Percentiles rank a stretch among this genome's conserved stretches.
phyloP scores from a whole-genome alignment of 2,113 vertebrate genomes.

The Crotalus horridus region DNA sequence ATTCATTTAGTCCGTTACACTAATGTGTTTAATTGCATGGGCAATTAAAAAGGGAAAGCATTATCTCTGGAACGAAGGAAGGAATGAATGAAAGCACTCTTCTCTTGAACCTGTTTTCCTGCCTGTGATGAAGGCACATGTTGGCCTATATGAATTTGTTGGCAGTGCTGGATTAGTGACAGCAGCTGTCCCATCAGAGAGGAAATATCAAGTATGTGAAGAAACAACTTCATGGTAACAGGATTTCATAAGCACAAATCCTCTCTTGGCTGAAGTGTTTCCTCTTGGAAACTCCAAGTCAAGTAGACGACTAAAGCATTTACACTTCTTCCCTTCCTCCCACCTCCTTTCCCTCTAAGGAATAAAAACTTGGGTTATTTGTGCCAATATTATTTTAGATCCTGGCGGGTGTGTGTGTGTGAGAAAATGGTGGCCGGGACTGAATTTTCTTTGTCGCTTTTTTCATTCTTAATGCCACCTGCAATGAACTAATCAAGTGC shows the following conservation, averaged over 20 bases:
- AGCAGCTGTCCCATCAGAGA: conserved; percentile 4
- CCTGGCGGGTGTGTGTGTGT: no score
- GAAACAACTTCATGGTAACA: background rate
- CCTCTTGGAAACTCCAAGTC: background rate
- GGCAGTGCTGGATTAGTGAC: background rate
- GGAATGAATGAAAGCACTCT: background rate
- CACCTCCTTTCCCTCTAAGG: background rate
- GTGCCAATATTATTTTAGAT: background rate
- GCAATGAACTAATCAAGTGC: conserved; percentile 14
- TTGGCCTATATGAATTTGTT: background rate
- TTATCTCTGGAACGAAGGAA: rapidly evolving
- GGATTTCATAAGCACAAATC: conserved; percentile 14
- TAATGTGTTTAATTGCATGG: background rate
- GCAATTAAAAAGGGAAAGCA: background rate
- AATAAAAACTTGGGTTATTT: background rate
- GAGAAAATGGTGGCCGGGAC: background rate
- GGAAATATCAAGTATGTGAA: conserved; percentile 20
- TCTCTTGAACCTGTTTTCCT: background rate
- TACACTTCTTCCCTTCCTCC: background rate
- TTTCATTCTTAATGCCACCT: conserved; percentile 5
- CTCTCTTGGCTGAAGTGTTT: conserved; percentile 15
- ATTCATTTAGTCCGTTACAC: background rate
- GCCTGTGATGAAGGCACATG: background rate
- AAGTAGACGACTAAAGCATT: background rate
- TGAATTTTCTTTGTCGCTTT: background rate